phyloP scores from a whole-genome alignment of 2,888 invertebrate genomes.

The Drosophila tripunctata region DNA sequence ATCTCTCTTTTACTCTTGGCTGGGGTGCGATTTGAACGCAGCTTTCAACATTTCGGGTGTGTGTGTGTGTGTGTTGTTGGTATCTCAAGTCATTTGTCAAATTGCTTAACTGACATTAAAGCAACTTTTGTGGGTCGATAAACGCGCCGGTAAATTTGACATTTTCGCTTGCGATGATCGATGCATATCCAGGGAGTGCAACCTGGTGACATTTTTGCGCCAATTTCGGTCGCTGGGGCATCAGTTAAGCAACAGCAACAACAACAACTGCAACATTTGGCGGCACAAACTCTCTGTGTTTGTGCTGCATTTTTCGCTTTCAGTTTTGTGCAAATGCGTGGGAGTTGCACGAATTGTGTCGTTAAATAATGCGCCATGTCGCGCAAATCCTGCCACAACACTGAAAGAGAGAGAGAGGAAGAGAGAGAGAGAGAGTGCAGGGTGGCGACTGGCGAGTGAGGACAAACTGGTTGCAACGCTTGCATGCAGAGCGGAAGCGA shows the following conservation, averaged over 20 bases:
- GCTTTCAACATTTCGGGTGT: constrained; percentile 56
- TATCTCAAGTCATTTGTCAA: constrained; percentile 76
- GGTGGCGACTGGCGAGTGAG: background rate
- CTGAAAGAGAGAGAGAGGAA: constrained; percentile 35
- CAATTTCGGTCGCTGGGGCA: constrained; percentile 78
- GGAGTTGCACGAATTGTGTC: constrained; percentile 81
- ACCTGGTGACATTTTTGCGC: constrained; percentile 75
- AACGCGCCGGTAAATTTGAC: constrained; percentile 70
- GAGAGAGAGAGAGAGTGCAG: constrained; percentile 21
- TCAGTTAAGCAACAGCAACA: constrained; percentile 66
- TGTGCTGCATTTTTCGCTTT: constrained; percentile 73
- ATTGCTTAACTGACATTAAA: constrained; percentile 78
- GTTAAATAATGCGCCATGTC: constrained; percentile 76
- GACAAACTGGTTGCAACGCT: constrained; percentile 41
- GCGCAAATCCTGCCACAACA: constrained; percentile 58
- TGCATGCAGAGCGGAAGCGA: constrained; percentile 51
- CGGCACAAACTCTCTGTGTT: constrained; percentile 44
- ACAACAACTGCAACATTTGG: constrained; percentile 35
- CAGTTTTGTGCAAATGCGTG: constrained; percentile 76
- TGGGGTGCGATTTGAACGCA: constrained; percentile 31
- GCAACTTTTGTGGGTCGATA: constrained; percentile 67
- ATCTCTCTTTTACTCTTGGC: constrained; percentile 9
- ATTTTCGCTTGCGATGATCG: constrained; percentile 70
- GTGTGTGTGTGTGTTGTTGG: constrained; percentile 21
- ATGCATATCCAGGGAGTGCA: constrained; percentile 63